Evolutionary conservation across 2,113 vertebrate genomes (phyloP).

Genomic region (Elgaria multicarinata): DNA sequence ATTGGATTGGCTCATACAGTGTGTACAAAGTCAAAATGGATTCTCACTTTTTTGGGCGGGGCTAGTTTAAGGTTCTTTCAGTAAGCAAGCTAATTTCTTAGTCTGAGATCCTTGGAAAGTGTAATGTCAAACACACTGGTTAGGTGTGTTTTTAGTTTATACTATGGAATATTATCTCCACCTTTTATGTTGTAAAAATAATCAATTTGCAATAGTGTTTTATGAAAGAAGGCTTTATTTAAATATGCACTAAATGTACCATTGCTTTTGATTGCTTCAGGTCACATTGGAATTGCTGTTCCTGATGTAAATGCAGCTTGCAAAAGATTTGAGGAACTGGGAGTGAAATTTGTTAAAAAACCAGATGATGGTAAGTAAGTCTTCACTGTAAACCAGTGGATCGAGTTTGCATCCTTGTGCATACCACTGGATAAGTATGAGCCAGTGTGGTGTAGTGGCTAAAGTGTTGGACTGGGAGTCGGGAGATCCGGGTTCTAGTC

Average conservation of each 20-base stretch:
- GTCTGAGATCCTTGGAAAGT: background rate
- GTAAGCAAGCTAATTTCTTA: background rate
- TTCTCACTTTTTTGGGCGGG: background rate
- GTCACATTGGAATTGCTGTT: constrained; percentile 96
- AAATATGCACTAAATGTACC: background rate
- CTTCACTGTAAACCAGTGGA: background rate
- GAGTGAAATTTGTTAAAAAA: constrained; percentile 96
- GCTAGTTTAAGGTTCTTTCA: background rate
- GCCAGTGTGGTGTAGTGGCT: too few relatives aligned
- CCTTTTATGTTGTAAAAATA: background rate
- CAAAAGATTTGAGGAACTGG: constrained; percentile 93
- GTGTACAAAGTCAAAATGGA: background rate
- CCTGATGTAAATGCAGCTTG: constrained; percentile 92
- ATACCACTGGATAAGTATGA: background rate
- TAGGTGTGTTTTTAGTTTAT: background rate
- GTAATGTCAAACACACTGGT: background rate
- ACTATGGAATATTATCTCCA: background rate
- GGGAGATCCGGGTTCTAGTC: too few relatives aligned
- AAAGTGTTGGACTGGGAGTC: too few relatives aligned
- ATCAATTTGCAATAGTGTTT: background rate
- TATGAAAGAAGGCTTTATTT: background rate
- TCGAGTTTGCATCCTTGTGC: background rate
- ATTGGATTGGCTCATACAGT: background rate
- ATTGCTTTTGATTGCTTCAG: constrained; percentile 70
- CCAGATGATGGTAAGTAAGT: constrained; percentile 94